Percentiles rank a stretch among this genome's conserved stretches.
phyloP scores from a whole-genome alignment of 1,140 invertebrate genomes.

The Formica selysi region DNA sequence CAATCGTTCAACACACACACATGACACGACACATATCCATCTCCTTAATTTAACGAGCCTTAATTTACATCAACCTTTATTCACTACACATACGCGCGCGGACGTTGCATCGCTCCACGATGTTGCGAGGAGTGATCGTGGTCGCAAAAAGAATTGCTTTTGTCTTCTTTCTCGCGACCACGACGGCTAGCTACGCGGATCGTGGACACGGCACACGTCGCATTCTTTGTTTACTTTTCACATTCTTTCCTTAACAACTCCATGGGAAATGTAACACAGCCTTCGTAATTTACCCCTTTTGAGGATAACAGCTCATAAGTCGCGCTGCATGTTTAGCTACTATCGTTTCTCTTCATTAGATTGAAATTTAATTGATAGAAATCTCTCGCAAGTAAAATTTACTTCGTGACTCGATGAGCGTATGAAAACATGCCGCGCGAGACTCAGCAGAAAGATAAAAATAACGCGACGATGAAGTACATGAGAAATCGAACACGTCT shows the following conservation, averaged over 20 bases:
- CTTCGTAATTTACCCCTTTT: slow-evolving; percentile 77
- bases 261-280: slow-evolving; percentile 81
- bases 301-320: slow-evolving; percentile 76
- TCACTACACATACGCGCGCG: slow-evolving; percentile 60
- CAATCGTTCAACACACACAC: slow-evolving; percentile 21
- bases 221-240: slow-evolving; percentile 9
- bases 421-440: slow-evolving; percentile 54
- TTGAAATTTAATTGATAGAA: neutral
- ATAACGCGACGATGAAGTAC: slow-evolving; percentile 64
- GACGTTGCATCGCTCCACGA: slow-evolving; percentile 39
- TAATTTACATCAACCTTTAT: slow-evolving; percentile 55
- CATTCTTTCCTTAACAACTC: slow-evolving; percentile 52
- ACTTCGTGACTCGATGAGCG: slow-evolving; percentile 14
- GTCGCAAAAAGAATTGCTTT: slow-evolving; percentile 31
- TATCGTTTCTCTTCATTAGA: neutral
- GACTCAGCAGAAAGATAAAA: slow-evolving; percentile 71
- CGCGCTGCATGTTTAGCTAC: slow-evolving; percentile 51
- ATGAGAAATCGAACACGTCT: slow-evolving; percentile 56
- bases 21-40: slow-evolving; percentile 59
- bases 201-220: neutral
- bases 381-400: neutral
- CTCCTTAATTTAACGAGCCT: slow-evolving; percentile 20
- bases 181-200: neutral
- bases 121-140: neutral
- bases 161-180: slow-evolving; percentile 22